Conservation (phyloP, 2,113 vertebrate genomes). For the Semicossyphus pulcher region DNA sequence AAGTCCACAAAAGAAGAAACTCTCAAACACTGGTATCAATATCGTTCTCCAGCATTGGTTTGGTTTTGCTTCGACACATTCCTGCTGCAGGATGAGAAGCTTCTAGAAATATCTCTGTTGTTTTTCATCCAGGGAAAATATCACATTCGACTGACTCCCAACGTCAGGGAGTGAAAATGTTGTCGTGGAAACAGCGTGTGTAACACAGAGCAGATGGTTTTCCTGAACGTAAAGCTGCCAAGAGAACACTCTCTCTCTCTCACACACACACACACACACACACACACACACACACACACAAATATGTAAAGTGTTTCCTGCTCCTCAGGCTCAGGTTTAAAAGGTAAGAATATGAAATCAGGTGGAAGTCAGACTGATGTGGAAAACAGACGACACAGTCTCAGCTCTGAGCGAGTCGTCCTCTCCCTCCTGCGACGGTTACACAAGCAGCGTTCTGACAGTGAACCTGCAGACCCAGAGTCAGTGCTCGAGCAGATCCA, state of each 20-base stretch:
- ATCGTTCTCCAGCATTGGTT: background rate
- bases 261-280: slow-evolving; percentile 11
- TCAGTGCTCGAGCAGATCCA: background rate
- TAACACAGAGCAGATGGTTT: slow-evolving; percentile 77
- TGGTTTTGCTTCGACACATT: background rate
- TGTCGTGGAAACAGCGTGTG: slow-evolving; percentile 63
- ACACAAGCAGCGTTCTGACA: background rate
- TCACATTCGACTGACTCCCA: slow-evolving; percentile 42
- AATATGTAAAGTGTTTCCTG: slow-evolving; percentile 31
- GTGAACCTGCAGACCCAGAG: slow-evolving; percentile 3
- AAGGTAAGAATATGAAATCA: slow-evolving; percentile 8
- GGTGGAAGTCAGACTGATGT: slow-evolving; percentile 19
- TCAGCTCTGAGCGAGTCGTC: background rate
- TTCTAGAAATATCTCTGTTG: slow-evolving; percentile 46
- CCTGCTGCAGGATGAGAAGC: slow-evolving; percentile 4
- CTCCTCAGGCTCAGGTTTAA: background rate
- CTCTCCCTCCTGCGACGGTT: background rate
- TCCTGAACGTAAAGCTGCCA: slow-evolving; percentile 62
- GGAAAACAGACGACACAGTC: slow-evolving; percentile 32
- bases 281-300: slow-evolving; percentile 8
- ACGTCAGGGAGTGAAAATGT: slow-evolving; percentile 41
- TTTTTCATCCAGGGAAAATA: slow-evolving; percentile 55
- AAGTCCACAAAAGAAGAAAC: background rate
- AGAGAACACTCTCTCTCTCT: background rate
- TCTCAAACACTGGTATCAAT: background rate